Base-by-base conservation (phyloP, 2,888 invertebrate species). In the Cosmia pyralina region DNA sequence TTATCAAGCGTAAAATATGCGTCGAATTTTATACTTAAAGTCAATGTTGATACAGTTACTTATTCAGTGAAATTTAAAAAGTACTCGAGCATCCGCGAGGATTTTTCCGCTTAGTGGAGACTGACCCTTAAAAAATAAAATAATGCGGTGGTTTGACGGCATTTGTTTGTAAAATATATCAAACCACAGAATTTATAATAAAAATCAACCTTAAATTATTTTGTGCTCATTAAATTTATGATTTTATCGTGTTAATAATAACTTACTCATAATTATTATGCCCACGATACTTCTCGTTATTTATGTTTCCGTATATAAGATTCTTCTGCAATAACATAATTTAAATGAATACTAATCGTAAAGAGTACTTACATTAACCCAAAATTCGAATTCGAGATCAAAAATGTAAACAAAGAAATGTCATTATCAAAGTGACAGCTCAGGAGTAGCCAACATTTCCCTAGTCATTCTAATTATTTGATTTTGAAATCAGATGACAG, bases 251-350 rank as follows among this genome's bases (percentile, higher is more conserved):
- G 0, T 2, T 46, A 8, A 28, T 50, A 34, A 28, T 19, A 34
- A 53, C 53, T 70, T 53, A 70, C 70, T 0, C 2, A 48, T n/a
- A 6, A 0, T 41, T 48, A 10, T 48, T 10, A 7, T 8, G 15
- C 13, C 3, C 41, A 13, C 10, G 17, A 48, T 44, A 34, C 7
- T 50, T 59, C 28, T 48, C 28, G 1, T n/a, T 17, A 13, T 58
- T 44, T 4, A n/a, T n/a, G n/a, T 17, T 48, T 48, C n/a, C 28
- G 10, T 17, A 15, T 28, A 64, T 0, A 63, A 74, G 0, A 10
- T 55, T 28, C 13, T 13, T 73, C 72, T 73, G 72, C 19, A 63
- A 73, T 46, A 46, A 59, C 2, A 71, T 4, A 34, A 34, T 4
- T 10, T 69, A 38, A n/a, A 17, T n/a, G 0, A 34, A 64, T 59